Evolutionary conservation across 2,888 invertebrate genomes (phyloP).

Genomic region (Endotricha flammealis): DNA sequence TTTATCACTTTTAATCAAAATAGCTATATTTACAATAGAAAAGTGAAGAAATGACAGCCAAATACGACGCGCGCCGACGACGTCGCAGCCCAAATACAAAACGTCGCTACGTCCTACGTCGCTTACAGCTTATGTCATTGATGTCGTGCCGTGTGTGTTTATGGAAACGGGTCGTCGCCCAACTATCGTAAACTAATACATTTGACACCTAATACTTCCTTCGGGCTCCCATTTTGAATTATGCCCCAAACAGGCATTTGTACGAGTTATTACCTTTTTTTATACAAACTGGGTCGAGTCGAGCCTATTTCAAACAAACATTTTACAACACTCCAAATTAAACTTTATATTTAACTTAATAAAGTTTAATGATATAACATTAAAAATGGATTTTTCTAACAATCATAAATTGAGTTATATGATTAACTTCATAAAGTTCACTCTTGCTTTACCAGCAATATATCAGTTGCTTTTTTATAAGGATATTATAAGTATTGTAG

Average conservation of each 20-base stretch:
- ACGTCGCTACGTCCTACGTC: no score
- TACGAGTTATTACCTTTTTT: conserved; percentile 49
- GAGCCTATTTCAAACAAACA: conserved; percentile 11
- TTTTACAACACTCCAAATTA: no score
- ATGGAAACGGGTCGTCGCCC: conserved; percentile 34
- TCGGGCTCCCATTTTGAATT: conserved; percentile 49
- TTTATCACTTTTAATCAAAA: no score
- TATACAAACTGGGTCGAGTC: conserved; percentile 24
- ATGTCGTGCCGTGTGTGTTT: no score
- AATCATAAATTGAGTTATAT: neutral
- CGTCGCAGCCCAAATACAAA: no score
- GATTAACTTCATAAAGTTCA: neutral
- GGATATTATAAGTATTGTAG: conserved; percentile 40
- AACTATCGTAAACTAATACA: conserved; percentile 54
- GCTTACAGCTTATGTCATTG: no score
- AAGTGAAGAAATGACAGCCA: no score
- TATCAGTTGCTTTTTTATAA: conserved; percentile 26
- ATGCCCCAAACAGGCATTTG: conserved; percentile 46
- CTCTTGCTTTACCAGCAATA: neutral
- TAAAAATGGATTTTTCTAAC: neutral
- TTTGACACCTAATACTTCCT: conserved; percentile 73
- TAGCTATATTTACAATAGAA: no score
- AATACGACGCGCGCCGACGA: no score
- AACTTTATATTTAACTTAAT: neutral
- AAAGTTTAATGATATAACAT: neutral